phyloP scores from a whole-genome alignment of 2,888 invertebrate genomes.

The Xanthorhoe spadicearia region DNA sequence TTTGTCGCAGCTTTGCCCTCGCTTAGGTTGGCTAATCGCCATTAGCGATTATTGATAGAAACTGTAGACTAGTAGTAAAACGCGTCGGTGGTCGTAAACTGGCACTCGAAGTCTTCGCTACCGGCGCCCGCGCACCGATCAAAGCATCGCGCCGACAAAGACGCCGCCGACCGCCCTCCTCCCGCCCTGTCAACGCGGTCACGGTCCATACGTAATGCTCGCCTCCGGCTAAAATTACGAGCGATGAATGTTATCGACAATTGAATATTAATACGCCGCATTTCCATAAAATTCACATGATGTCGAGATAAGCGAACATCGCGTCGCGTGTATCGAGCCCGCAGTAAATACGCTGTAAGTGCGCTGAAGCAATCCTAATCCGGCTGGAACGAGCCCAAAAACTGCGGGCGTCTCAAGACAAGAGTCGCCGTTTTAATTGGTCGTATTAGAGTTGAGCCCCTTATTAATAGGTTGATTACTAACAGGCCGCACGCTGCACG shows the following conservation, averaged over 20 bases:
- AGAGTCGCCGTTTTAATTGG: slow-evolving; percentile 81
- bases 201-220: slow-evolving; percentile 69
- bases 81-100: slow-evolving; percentile 77
- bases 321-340: slow-evolving; percentile 49
- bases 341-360: slow-evolving; percentile 57
- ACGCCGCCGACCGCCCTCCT: slow-evolving; percentile 61
- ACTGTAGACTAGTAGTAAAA: slow-evolving; percentile 75
- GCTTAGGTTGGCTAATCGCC: slow-evolving; percentile 60
- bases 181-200: slow-evolving; percentile 80
- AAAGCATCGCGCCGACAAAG: slow-evolving; percentile 76
- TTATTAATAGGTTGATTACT: slow-evolving; percentile 84
- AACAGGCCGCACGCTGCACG: slow-evolving; percentile 64
- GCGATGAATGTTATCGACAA: slow-evolving; percentile 73
- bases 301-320: slow-evolving; percentile 51
- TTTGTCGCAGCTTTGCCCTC: slow-evolving; percentile 51
- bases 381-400: slow-evolving; percentile 81
- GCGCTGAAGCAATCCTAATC: slow-evolving; percentile 72
- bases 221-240: slow-evolving; percentile 74
- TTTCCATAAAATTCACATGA: slow-evolving; percentile 70
- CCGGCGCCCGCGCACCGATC: slow-evolving; percentile 77
- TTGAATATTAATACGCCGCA: slow-evolving; percentile 70
- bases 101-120: slow-evolving; percentile 71
- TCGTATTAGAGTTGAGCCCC: slow-evolving; percentile 79
- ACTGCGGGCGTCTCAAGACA: slow-evolving; percentile 80
- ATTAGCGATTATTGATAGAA: slow-evolving; percentile 70